Conservation (phyloP, 2,888 invertebrate species). For the Halictus quadricinctus region DNA sequence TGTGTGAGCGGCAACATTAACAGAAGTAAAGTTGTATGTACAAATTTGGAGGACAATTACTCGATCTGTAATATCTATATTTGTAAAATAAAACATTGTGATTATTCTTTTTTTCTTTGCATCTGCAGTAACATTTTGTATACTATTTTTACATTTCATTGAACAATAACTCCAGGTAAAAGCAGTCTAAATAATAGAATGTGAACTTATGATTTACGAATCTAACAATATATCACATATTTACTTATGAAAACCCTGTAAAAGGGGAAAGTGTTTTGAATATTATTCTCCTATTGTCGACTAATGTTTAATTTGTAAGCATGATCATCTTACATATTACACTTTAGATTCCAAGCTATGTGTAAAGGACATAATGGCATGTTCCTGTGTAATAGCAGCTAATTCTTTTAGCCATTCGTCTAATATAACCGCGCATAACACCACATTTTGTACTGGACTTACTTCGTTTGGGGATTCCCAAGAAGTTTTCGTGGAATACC, state of each 20-base stretch:
- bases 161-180: slow-evolving; percentile 25
- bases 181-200: slow-evolving; percentile 34
- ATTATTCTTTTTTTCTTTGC: slow-evolving; percentile 1
- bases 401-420: slow-evolving; percentile 98
- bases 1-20: slow-evolving; percentile 32
- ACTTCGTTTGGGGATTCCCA: slow-evolving; percentile 78
- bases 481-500: slow-evolving; percentile 72
- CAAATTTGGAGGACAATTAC: slow-evolving; percentile 11
- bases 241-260: slow-evolving; percentile 63
- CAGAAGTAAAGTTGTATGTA: slow-evolving; percentile 38
- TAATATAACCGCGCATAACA: slow-evolving; percentile 93
- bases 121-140: slow-evolving; percentile 29
- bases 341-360: slow-evolving; percentile 65
- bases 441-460: slow-evolving; percentile 85
- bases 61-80: slow-evolving; percentile 23
- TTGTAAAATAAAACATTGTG: slow-evolving; percentile 38
- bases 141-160: slow-evolving; percentile 30
- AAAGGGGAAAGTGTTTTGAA: slow-evolving; percentile 41
- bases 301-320: slow-evolving; percentile 33
- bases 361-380: slow-evolving; percentile 88
- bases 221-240: slow-evolving; percentile 62
- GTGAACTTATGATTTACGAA: slow-evolving; percentile 28
- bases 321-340: slow-evolving; percentile 49
- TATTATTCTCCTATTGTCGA: slow-evolving; percentile 35
- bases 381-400: slow-evolving; percentile 97